phyloP scores from a whole-genome alignment of 2,113 vertebrate species.

The Lophochroa leadbeateri region DNA sequence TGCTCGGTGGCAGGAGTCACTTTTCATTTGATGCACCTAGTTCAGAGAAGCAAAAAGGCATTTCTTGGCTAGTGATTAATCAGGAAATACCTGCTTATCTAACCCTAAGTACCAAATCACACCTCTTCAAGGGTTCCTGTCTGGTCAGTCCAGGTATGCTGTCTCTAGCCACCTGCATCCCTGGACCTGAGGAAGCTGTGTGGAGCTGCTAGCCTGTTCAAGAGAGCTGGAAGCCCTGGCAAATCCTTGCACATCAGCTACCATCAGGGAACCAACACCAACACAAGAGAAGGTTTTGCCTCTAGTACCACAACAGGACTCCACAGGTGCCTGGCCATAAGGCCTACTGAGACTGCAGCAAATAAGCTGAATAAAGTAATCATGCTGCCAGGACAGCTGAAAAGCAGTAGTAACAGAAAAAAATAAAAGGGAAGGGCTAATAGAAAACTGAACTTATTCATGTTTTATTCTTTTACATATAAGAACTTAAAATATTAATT shows the following conservation, averaged over 20 bases:
- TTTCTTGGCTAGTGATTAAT: neutral
- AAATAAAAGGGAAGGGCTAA: neutral
- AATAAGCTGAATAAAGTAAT: neutral
- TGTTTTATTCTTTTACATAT: slow-evolving; percentile 59
- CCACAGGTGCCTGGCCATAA: neutral
- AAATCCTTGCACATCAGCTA: neutral
- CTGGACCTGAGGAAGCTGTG: neutral
- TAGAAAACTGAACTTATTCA: neutral
- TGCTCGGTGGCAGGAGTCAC: slow-evolving; percentile 60
- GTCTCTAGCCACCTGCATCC: neutral
- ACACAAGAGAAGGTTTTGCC: neutral
- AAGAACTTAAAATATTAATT: slow-evolving; percentile 66
- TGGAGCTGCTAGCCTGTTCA: neutral
- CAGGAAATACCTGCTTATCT: slow-evolving; percentile 14
- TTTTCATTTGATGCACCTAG: slow-evolving; percentile 43
- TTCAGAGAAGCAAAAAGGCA: neutral
- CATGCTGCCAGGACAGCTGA: neutral
- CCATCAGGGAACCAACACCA: neutral
- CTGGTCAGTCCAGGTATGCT: neutral
- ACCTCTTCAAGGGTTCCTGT: neutral
- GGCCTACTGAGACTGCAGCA: neutral
- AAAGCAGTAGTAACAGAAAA: neutral
- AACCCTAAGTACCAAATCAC: slow-evolving; percentile 27
- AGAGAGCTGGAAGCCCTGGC: neutral
- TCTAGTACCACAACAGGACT: neutral